phyloP scores from a whole-genome alignment of 1,140 invertebrate genomes.

The Ceratina japonica region DNA sequence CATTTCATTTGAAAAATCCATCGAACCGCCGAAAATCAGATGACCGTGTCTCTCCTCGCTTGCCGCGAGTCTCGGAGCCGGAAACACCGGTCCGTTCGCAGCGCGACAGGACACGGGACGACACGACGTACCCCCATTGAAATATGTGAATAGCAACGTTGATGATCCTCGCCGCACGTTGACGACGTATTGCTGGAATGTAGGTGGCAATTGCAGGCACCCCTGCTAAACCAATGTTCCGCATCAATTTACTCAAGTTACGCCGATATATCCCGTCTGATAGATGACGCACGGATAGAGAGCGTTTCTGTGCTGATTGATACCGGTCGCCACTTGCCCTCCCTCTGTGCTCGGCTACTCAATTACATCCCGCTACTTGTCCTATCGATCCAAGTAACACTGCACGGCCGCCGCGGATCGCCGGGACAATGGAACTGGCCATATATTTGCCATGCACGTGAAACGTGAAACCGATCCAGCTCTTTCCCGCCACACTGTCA shows the following conservation, averaged over 20 bases:
- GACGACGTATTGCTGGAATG: conserved; percentile 51
- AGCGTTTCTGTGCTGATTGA: conserved; percentile 56
- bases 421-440: conserved; percentile 22
- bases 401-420: conserved; percentile 13
- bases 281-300: conserved; percentile 54
- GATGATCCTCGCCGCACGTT: conserved; percentile 27
- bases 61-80: not conserved
- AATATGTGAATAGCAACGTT: conserved; percentile 47
- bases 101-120: not conserved
- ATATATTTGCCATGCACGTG: conserved; percentile 45
- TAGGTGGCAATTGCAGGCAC: conserved; percentile 37
- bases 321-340: conserved; percentile 49
- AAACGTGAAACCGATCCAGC: conserved; percentile 49
- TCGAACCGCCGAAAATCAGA: not conserved
- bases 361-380: conserved; percentile 58
- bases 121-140: conserved; percentile 7
- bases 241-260: conserved; percentile 49
- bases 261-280: conserved; percentile 57
- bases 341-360: conserved; percentile 43
- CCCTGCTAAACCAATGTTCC: conserved; percentile 48
- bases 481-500: conserved; percentile 19
- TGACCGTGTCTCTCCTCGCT: not conserved
- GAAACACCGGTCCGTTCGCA: conserved; percentile 10
- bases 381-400: conserved; percentile 59
- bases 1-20: conserved; percentile 4